Conservation (phyloP, 2,888 invertebrate genomes). For the Lissonota sp. region DNA sequence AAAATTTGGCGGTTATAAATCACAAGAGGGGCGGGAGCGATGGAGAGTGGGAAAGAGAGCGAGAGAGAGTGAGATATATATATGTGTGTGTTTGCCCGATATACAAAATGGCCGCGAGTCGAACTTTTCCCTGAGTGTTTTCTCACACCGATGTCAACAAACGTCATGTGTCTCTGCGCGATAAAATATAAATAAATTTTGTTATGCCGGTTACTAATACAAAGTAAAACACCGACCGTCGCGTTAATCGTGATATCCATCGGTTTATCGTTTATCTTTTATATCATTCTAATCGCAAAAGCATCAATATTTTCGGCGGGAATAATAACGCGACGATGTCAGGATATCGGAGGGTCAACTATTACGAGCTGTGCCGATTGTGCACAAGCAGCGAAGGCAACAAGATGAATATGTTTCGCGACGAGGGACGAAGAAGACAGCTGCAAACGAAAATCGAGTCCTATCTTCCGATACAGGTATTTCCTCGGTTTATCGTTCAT, state of each 20-base stretch:
- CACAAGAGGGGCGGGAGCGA: not conserved
- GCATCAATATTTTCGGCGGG: conserved; percentile 71
- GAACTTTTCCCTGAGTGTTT: conserved; percentile 53
- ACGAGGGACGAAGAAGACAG: conserved; percentile 88
- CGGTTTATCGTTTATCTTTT: conserved; percentile 10
- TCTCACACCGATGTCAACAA: conserved; percentile 68
- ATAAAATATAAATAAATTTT: conserved; percentile 34
- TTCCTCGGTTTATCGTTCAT: conserved; percentile 68
- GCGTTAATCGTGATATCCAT: conserved; percentile 11
- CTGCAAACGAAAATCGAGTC: conserved; percentile 88
- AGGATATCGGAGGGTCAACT: conserved; percentile 89
- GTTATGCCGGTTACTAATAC: conserved; percentile 38
- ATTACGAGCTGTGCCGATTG: conserved; percentile 89
- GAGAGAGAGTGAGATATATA: conserved; percentile 8
- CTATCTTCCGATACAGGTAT: conserved; percentile 87
- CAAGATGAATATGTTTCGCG: conserved; percentile 88
- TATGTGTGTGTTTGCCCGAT: conserved; percentile 26
- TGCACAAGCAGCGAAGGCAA: conserved; percentile 88
- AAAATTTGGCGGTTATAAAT: conserved; percentile 26
- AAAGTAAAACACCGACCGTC: conserved; percentile 8
- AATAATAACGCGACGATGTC: conserved; percentile 84
- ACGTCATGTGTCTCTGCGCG: conserved; percentile 57
- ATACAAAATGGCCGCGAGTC: conserved; percentile 64
- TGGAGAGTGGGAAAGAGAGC: not conserved
- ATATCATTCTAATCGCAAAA: conserved; percentile 19